phyloP scores from a whole-genome alignment of 2,113 vertebrate species.

The Rhegmatorhina hoffmannsi region DNA sequence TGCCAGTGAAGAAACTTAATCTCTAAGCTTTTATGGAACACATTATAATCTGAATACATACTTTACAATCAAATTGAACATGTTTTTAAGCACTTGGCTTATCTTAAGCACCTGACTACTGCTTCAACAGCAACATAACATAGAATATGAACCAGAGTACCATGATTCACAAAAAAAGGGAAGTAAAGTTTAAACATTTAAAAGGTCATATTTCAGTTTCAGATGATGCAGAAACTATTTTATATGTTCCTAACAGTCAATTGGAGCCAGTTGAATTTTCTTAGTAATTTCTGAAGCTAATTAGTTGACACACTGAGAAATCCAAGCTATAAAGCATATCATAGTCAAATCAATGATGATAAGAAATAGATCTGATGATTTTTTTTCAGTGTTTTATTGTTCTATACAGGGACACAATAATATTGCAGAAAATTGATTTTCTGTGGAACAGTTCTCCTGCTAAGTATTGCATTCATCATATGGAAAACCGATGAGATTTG shows the following conservation, averaged over 20 bases:
- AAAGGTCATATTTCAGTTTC: constrained; percentile 46
- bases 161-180: constrained; percentile 24
- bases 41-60: neutral
- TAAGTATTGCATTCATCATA: constrained; percentile 3
- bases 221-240: constrained; percentile 15
- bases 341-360: constrained; percentile 42
- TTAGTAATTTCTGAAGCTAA: constrained; percentile 58
- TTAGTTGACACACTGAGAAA: constrained; percentile 44
- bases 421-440: constrained; percentile 46
- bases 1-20: neutral
- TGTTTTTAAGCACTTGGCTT: neutral
- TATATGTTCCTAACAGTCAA: constrained; percentile 7
- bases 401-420: neutral
- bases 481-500: constrained; percentile 15
- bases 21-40: neutral
- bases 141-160: constrained; percentile 12
- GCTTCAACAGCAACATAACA: neutral
- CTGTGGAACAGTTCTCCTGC: neutral
- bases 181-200: constrained; percentile 30
- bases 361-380: constrained; percentile 7
- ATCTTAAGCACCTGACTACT: neutral
- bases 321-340: neutral
- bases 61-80: neutral
- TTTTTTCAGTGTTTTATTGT: constrained; percentile 41
- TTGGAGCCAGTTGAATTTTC: constrained; percentile 33